Percentiles rank a stretch among this genome's conserved stretches.
These are phyloP conservation scores for Melanerpes aurifrons DNA, from an alignment of 2,113 vertebrate genomes.

Conservation along the genomic window DNA sequence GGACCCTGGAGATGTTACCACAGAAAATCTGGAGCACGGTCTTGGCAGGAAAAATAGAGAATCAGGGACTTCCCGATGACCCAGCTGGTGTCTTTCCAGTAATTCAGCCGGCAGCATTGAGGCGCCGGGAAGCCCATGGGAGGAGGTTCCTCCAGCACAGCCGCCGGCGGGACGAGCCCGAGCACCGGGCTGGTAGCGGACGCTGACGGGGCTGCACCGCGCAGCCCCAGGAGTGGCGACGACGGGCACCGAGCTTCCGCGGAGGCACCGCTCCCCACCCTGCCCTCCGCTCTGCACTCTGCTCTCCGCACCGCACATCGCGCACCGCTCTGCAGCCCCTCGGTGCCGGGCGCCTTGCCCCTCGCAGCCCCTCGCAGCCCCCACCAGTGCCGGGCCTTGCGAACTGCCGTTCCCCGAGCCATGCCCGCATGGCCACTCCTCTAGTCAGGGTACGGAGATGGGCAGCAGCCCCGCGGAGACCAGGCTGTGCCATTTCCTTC, in stretches of 20 bases:
- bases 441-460: background rate
- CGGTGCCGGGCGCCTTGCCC: background rate
- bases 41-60: no score
- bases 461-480: background rate
- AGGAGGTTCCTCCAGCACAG: background rate
- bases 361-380: background rate
- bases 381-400: background rate
- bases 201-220: background rate
- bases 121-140: background rate
- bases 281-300: background rate
- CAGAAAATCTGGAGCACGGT: fast-evolving
- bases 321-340: background rate
- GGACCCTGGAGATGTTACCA: background rate
- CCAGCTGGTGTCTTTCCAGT: fast-evolving
- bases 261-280: background rate
- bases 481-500: background rate
- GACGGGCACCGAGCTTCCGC: fast-evolving
- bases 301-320: background rate
- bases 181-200: background rate
- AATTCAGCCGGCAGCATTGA: background rate
- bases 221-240: background rate
- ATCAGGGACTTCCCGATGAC: fast-evolving
- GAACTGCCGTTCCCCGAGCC: background rate
- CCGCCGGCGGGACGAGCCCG: background rate
- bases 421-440: no score